A percentile compares a stretch with the other conserved stretches of the same genome.
Evolutionary conservation across 2,888 invertebrate species (phyloP).

Genomic region (Dasypogon diadema): DNA sequence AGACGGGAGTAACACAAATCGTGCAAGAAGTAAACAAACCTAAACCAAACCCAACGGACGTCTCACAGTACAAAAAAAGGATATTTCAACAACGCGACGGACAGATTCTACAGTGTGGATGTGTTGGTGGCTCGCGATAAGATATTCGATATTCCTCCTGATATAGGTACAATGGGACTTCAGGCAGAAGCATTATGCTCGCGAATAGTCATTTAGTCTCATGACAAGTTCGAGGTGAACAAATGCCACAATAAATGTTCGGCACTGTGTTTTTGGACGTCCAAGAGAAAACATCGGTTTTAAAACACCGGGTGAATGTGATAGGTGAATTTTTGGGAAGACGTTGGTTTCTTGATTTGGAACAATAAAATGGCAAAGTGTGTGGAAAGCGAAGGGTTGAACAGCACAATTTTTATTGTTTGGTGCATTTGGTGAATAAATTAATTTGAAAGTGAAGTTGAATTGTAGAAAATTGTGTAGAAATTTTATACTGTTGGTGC

Average conservation of each 20-base stretch:
- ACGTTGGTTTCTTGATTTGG: too few relatives aligned
- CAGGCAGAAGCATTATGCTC: conserved; percentile 1
- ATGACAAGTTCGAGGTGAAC: conserved; percentile 22
- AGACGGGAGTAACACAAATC: conserved; percentile 7
- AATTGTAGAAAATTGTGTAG: too few relatives aligned
- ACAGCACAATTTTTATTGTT: too few relatives aligned
- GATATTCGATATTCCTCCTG: conserved; percentile 5
- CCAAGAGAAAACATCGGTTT: conserved; percentile 40
- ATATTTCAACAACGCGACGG: conserved; percentile 15
- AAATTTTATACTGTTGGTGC: too few relatives aligned
- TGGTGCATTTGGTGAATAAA: too few relatives aligned
- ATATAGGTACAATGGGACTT: neutral
- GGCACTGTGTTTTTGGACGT: conserved; percentile 52
- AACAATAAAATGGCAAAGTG: too few relatives aligned
- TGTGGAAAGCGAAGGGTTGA: too few relatives aligned
- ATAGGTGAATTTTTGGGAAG: too few relatives aligned
- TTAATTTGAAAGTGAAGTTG: too few relatives aligned
- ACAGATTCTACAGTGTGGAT: neutral
- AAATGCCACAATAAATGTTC: neutral
- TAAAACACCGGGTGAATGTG: too few relatives aligned
- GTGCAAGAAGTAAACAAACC: conserved; percentile 23
- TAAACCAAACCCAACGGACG: conserved; percentile 24
- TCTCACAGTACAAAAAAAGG: conserved; percentile 40
- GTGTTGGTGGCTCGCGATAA: conserved; percentile 15
- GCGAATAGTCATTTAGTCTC: neutral